Conservation (phyloP, 2,888 invertebrate genomes). For the Drosophila conformis region DNA sequence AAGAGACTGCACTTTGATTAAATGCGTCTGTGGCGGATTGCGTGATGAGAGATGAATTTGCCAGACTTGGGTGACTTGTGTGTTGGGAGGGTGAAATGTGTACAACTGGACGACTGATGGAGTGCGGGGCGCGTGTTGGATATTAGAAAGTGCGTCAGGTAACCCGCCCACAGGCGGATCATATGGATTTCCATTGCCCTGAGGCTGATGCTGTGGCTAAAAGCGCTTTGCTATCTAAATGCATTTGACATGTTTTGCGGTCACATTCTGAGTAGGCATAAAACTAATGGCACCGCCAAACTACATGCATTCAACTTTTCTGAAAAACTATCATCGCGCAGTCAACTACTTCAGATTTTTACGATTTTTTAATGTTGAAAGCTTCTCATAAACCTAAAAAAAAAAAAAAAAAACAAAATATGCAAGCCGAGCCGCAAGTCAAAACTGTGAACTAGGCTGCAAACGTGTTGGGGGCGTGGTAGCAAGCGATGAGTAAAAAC, state of each 20-base stretch:
- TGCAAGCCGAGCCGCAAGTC: constrained; percentile 20
- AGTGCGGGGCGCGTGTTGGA: constrained; percentile 43
- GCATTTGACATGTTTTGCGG: constrained; percentile 75
- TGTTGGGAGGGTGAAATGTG: constrained; percentile 14
- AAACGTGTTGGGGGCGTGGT: constrained; percentile 16
- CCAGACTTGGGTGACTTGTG: not conserved
- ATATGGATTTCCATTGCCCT: constrained; percentile 17
- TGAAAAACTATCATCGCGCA: constrained; percentile 23
- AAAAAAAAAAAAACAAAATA: not conserved
- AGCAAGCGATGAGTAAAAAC: constrained; percentile 58
- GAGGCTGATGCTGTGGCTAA: not conserved
- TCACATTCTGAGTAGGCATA: constrained; percentile 53
- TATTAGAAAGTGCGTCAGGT: constrained; percentile 67
- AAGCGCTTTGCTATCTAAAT: constrained; percentile 62
- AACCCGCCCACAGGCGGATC: constrained; percentile 58
- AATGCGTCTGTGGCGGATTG: constrained; percentile 52
- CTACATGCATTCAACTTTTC: constrained; percentile 26
- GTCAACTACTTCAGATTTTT: constrained; percentile 52
- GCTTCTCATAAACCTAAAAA: constrained; percentile 71
- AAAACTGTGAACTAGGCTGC: constrained; percentile 19
- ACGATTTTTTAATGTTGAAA: constrained; percentile 71
- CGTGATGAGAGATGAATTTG: constrained; percentile 53
- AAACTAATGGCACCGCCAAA: constrained; percentile 68
- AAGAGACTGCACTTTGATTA: constrained; percentile 55
- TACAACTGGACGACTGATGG: constrained; percentile 51